Percentiles rank a stretch among this genome's conserved stretches.
Conservation (phyloP, 2,888 invertebrate species). For the Eupeodes latifasciatus region DNA sequence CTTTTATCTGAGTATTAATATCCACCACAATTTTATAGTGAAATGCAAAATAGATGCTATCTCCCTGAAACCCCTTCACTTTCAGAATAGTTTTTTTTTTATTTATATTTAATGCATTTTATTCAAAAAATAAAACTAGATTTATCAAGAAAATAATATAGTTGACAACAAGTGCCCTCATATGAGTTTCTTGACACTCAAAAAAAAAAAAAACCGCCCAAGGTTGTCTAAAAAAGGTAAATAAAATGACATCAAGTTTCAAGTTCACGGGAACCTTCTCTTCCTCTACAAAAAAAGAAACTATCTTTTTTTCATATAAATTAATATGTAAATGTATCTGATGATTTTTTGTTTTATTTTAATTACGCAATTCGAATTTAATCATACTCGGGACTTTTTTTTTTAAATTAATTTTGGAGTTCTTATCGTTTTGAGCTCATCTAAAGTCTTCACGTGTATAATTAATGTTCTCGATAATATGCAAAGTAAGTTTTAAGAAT, state of each 20-base stretch:
- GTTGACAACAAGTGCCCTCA: conserved; percentile 17
- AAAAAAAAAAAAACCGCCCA: conserved; percentile 50
- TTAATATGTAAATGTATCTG: conserved; percentile 31
- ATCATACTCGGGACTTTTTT: not conserved
- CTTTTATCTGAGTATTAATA: not conserved
- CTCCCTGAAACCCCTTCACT: conserved; percentile 58
- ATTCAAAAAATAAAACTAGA: conserved; percentile 8
- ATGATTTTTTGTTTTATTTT: not conserved
- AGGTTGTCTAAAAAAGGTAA: conserved; percentile 39
- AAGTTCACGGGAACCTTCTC: conserved; percentile 69
- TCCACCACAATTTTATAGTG: conserved; percentile 4
- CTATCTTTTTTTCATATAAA: not conserved
- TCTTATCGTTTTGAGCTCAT: not conserved
- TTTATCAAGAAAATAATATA: conserved; percentile 16
- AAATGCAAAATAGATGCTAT: not conserved
- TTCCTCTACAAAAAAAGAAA: not conserved
- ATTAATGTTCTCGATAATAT: not conserved
- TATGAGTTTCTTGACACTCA: conserved; percentile 14
- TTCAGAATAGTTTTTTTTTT: conserved; percentile 27
- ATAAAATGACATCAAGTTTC: conserved; percentile 31
- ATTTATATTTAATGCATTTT: not conserved
- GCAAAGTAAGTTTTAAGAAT: not conserved
- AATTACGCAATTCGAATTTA: conserved; percentile 13
- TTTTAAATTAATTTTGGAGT: not conserved
- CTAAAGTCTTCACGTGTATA: not conserved